These are phyloP conservation scores for Nephila pilipes DNA, from an alignment of 1,140 invertebrate genomes.

Conservation along the genomic window DNA sequence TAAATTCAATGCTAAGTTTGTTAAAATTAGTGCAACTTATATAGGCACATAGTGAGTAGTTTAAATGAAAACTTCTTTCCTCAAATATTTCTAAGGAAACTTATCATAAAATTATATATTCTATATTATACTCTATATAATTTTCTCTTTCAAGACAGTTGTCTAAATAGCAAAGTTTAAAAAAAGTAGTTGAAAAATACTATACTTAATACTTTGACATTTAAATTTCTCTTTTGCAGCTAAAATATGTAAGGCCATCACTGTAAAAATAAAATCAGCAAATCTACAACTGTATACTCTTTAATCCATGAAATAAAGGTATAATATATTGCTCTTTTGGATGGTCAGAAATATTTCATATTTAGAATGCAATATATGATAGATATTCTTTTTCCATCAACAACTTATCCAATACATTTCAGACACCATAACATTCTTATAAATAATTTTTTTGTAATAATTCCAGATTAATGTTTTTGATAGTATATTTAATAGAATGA, in stretches of 20 bases:
- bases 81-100: neutral
- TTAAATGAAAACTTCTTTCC: neutral
- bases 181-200: neutral
- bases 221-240: neutral
- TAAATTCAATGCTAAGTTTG: conserved; percentile 41
- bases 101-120: neutral
- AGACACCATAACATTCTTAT: neutral
- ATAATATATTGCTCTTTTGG: neutral
- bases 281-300: neutral
- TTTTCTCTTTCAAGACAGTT: neutral
- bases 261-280: neutral
- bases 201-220: conserved; percentile 36
- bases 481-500: too few relatives aligned
- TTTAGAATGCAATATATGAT: neutral
- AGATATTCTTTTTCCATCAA: neutral
- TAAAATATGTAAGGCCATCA: neutral
- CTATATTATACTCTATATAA: neutral
- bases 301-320: neutral
- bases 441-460: too few relatives aligned
- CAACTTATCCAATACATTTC: neutral
- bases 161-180: neutral
- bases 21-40: conserved; percentile 30
- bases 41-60: conserved; percentile 32
- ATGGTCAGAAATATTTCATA: neutral
- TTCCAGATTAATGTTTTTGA: too few relatives aligned